Evolutionary conservation across 2,113 vertebrate genomes (phyloP).

Genomic region (Athene cunicularia): DNA sequence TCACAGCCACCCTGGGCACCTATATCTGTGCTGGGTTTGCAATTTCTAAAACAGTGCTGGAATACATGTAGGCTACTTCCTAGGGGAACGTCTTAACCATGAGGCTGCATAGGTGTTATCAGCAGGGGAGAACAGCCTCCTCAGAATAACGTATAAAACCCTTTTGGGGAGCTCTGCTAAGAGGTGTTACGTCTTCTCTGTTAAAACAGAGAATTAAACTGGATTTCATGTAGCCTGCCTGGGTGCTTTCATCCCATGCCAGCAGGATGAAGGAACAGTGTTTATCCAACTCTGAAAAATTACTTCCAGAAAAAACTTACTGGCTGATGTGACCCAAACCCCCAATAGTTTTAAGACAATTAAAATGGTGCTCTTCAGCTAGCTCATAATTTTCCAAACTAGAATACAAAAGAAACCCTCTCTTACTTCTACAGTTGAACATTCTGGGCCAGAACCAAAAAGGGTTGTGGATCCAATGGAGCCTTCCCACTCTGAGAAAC

Average conservation of each 20-base stretch:
- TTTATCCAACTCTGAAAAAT: not conserved
- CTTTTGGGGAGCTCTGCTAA: not conserved
- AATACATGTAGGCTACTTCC: not conserved
- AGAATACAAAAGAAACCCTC: not conserved
- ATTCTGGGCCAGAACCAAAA: not conserved
- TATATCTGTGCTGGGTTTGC: not conserved
- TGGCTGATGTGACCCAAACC: not conserved
- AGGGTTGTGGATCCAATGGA: not conserved
- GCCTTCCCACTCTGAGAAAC: not conserved
- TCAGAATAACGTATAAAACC: not conserved
- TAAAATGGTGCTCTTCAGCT: not conserved
- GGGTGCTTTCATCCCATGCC: not conserved
- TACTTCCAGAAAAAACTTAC: not conserved
- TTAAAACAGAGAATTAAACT: not conserved
- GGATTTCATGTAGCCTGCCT: not conserved
- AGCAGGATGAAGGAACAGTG: not conserved
- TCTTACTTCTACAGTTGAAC: not conserved
- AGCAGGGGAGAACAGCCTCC: not conserved
- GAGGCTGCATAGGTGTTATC: not conserved
- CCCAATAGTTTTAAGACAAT: not conserved
- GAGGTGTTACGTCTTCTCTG: not conserved
- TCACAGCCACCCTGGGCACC: not conserved
- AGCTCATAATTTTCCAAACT: not conserved
- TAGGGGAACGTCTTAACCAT: not conserved
- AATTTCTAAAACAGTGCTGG: not conserved